phyloP scores from a whole-genome alignment of 2,113 vertebrate species.

The Centropristis striata region DNA sequence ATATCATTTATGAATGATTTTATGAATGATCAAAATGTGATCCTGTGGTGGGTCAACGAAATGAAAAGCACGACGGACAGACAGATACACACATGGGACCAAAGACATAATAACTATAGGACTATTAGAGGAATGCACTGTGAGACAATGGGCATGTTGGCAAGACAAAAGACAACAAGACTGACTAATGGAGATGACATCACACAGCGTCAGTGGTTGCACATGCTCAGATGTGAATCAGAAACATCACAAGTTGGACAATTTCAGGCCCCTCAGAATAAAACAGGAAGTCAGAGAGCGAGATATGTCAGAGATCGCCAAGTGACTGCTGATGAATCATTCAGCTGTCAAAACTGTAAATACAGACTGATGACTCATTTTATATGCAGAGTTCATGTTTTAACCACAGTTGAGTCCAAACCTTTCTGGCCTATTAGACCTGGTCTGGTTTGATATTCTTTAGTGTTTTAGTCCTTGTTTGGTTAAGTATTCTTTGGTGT shows the following conservation, averaged over 20 bases:
- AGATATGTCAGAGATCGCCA: slow-evolving; percentile 3
- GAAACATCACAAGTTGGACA: neutral
- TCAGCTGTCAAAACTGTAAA: neutral
- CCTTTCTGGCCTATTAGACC: accelerated
- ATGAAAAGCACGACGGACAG: too few relatives aligned
- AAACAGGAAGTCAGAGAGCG: slow-evolving; percentile 39
- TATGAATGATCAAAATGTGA: too few relatives aligned
- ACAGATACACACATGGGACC: too few relatives aligned
- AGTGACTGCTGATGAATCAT: neutral
- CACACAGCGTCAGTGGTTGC: neutral
- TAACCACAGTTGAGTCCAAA: neutral
- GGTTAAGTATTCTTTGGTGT: accelerated
- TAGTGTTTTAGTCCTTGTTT: neutral
- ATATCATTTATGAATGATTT: too few relatives aligned
- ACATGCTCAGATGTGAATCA: slow-evolving; percentile 18
- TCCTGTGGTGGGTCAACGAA: too few relatives aligned
- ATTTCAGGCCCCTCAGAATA: slow-evolving; percentile 20
- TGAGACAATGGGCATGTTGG: neutral
- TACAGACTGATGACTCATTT: neutral
- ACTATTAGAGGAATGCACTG: neutral
- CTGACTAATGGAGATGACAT: neutral
- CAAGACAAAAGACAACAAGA: neutral
- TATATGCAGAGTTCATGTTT: neutral
- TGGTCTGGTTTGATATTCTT: neutral
- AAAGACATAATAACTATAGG: too few relatives aligned